Percentiles rank a stretch among this genome's conserved stretches.
Conservation (phyloP, 2,113 vertebrate species). For the Antechinus flavipes region DNA sequence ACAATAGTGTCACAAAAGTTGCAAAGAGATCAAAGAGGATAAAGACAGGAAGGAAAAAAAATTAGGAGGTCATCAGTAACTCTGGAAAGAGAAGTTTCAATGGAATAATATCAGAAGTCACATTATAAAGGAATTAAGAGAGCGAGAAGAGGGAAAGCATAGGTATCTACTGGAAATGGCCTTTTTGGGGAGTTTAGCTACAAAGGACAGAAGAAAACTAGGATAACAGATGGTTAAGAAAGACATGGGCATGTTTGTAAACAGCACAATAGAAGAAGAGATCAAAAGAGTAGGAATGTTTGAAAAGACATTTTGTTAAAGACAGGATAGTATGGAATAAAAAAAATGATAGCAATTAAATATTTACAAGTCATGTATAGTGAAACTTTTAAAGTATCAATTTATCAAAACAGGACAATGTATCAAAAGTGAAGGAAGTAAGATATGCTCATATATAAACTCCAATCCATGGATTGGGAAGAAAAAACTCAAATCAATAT, state of each 20-base stretch:
- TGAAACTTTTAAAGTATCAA: neutral
- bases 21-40: neutral
- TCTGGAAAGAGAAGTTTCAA: neutral
- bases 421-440: neutral
- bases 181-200: neutral
- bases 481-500: conserved; percentile 22
- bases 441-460: conserved; percentile 24
- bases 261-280: neutral
- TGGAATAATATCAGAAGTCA: neutral
- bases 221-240: neutral
- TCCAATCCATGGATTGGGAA: neutral
- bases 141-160: neutral
- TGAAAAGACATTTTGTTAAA: neutral
- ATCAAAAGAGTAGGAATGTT: neutral
- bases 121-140: neutral
- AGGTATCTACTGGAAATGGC: neutral
- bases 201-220: neutral
- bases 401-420: neutral
- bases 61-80: neutral
- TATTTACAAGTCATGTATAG: neutral
- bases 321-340: neutral
- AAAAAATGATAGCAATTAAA: neutral
- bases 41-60: neutral
- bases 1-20: neutral
- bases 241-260: neutral